Conservation (phyloP, 2,888 invertebrate genomes). For the Mamestra brassicae region DNA sequence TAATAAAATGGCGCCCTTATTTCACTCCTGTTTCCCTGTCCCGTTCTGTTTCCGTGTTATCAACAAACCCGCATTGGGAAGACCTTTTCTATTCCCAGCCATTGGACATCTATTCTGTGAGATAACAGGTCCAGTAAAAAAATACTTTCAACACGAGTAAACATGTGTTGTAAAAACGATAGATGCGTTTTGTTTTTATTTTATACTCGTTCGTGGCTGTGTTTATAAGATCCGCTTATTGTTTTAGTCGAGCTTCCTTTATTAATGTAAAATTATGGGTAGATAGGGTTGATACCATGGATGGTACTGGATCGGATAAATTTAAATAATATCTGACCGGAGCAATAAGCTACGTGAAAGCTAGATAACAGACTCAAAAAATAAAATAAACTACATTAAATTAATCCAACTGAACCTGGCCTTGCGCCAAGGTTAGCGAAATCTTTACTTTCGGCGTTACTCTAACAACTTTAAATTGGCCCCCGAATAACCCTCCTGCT, state of each 20-base stretch:
- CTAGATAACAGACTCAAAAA: slow-evolving; percentile 13
- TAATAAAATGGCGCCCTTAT: slow-evolving; percentile 77
- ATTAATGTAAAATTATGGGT: slow-evolving; percentile 58
- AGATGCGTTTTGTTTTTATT: slow-evolving; percentile 35
- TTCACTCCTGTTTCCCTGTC: slow-evolving; percentile 59
- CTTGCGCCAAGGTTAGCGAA: slow-evolving; percentile 75
- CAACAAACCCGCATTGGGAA: slow-evolving; percentile 50
- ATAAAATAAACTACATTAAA: slow-evolving; percentile 37
- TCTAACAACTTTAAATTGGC: slow-evolving; percentile 62
- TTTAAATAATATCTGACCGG: not conserved
- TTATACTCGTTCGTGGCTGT: slow-evolving; percentile 6
- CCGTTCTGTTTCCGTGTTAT: slow-evolving; percentile 66
- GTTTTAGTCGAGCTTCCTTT: slow-evolving; percentile 52
- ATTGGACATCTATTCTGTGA: slow-evolving; percentile 38
- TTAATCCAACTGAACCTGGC: slow-evolving; percentile 70
- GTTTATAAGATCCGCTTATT: slow-evolving; percentile 59
- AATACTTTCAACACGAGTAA: slow-evolving; percentile 14
- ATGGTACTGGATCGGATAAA: not conserved
- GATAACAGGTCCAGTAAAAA: slow-evolving; percentile 34
- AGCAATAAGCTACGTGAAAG: not conserved
- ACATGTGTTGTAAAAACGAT: slow-evolving; percentile 46
- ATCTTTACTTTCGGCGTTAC: slow-evolving; percentile 72
- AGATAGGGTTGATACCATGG: slow-evolving; percentile 2
- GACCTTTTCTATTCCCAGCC: slow-evolving; percentile 30
- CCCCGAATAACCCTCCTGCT: slow-evolving; percentile 50